Percentiles rank a stretch among this genome's conserved stretches.
Conservation (phyloP, 2,888 invertebrate genomes). For the Brachylomia viminalis region DNA sequence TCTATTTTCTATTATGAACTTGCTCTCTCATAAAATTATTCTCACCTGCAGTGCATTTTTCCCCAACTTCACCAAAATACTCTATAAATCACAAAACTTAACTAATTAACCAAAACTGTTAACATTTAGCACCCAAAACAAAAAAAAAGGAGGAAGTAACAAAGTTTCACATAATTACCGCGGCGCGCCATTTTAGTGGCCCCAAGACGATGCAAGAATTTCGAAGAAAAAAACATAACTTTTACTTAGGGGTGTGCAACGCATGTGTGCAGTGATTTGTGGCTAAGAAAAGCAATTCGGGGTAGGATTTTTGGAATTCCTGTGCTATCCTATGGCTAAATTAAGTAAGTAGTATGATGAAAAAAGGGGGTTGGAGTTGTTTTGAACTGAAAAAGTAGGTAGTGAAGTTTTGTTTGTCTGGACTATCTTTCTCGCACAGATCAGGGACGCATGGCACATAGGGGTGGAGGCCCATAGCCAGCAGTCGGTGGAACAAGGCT, state of each 20-base stretch:
- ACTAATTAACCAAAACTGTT: conserved; percentile 61
- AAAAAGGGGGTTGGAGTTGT: not conserved
- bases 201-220: conserved; percentile 52
- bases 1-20: not conserved
- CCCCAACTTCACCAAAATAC: conserved; percentile 4
- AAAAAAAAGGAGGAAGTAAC: conserved; percentile 48
- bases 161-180: conserved; percentile 59
- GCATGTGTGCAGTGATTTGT: conserved; percentile 40
- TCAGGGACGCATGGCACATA: too few species aligned
- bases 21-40: not conserved
- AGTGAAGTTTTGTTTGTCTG: too few species aligned
- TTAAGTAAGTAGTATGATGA: not conserved
- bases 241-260: conserved; percentile 16
- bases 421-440: too few species aligned
- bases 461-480: too few species aligned
- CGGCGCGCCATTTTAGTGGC: conserved; percentile 49
- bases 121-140: conserved; percentile 38
- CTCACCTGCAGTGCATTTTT: not conserved
- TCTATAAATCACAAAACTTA: conserved; percentile 39
- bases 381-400: not conserved
- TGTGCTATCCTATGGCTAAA: not conserved
- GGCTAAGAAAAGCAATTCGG: not conserved
- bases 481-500: too few species aligned
- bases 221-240: conserved; percentile 36
- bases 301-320: conserved; percentile 34